Percentiles rank a stretch among this genome's conserved stretches.
Conservation (phyloP, 2,113 vertebrate genomes). For the Platichthys flesus region DNA sequence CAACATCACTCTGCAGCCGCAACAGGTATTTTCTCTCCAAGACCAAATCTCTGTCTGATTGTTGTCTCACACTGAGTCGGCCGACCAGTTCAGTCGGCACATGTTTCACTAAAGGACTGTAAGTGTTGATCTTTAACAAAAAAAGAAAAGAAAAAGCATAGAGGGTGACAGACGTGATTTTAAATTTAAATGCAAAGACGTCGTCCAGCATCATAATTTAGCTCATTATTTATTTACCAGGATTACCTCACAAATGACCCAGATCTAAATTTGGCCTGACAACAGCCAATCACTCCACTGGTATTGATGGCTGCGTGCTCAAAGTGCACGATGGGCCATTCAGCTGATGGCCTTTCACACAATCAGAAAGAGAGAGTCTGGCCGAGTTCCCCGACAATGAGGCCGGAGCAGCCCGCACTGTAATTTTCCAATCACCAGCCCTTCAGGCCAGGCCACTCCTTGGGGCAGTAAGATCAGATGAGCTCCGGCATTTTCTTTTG, state of each 20-base stretch:
- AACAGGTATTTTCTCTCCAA: slow-evolving; percentile 75
- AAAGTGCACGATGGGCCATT: slow-evolving; percentile 52
- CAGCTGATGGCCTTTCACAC: slow-evolving; percentile 65
- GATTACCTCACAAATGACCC: slow-evolving; percentile 9
- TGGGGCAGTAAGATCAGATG: slow-evolving; percentile 79
- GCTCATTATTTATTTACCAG: not conserved
- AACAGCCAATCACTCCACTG: slow-evolving; percentile 50
- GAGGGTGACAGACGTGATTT: not conserved
- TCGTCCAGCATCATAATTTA: too few relatives aligned
- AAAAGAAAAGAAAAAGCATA: not conserved
- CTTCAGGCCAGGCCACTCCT: slow-evolving; percentile 77
- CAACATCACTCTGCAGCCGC: slow-evolving; percentile 58
- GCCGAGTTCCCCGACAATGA: slow-evolving; percentile 61
- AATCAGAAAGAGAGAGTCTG: slow-evolving; percentile 56
- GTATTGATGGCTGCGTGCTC: slow-evolving; percentile 23
- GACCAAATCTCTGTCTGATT: slow-evolving; percentile 46
- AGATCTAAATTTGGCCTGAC: slow-evolving; percentile 18
- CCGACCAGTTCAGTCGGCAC: not conserved
- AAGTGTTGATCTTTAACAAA: not conserved
- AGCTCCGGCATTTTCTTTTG: slow-evolving; percentile 74
- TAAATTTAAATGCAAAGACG: not conserved
- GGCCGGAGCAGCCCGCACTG: slow-evolving; percentile 61
- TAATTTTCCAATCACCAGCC: slow-evolving; percentile 84
- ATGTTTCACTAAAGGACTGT: not conserved
- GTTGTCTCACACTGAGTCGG: slow-evolving; percentile 6